Evolutionary conservation across 2,888 invertebrate species (phyloP), one percentile per base, ranked within the genome.

Genomic region (Boloria euphrosyne): DNA sequence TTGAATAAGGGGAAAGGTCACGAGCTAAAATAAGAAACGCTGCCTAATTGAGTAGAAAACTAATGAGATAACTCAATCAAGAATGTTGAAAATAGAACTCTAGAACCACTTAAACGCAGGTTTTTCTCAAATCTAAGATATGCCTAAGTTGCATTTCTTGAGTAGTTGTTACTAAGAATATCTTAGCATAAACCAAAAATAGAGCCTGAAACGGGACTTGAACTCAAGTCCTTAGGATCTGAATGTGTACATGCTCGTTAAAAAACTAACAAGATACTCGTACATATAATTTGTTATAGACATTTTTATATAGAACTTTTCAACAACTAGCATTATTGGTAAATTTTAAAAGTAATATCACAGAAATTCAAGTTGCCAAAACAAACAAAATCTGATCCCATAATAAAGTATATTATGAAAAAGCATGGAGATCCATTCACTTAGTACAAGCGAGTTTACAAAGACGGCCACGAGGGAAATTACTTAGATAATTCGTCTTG

Each of bases 391-490:
- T 57, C 16, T 57, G 22, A 46, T 57, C 6, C 4, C 22, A 57
- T 57, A 46, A 46, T 50, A 14, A 38, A 50, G 50, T 49, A 38
- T 50, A 49, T 14, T 31, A 50, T 38, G 31, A 38, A 59, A 59
- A 59, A 38, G 38, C 47, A 31, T 5, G 18, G 6, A 49, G 31
- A 31, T 49, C 47, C 31, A 59, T 59, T 59, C 49, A 63, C 62
- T 60, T 44, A 53, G 66, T 65, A 70, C 68, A 73, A 74, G 75
- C 74, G 74, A 60, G 70, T 73, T 74, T 73, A 65, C 66, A 71
- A 77, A 78, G 77, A 74, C 74, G 77, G 82, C 73, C 84, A 71
- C 84, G 55, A 62, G 85, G 84, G 85, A 85, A 84, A 83, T 84
- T 81, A 82, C 76, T 73, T 75, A 75, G 74, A 76, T 78, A 78